These are phyloP conservation scores for Fulmarus glacialis DNA, from an alignment of 2,113 vertebrate species.

Conservation along the genomic window DNA sequence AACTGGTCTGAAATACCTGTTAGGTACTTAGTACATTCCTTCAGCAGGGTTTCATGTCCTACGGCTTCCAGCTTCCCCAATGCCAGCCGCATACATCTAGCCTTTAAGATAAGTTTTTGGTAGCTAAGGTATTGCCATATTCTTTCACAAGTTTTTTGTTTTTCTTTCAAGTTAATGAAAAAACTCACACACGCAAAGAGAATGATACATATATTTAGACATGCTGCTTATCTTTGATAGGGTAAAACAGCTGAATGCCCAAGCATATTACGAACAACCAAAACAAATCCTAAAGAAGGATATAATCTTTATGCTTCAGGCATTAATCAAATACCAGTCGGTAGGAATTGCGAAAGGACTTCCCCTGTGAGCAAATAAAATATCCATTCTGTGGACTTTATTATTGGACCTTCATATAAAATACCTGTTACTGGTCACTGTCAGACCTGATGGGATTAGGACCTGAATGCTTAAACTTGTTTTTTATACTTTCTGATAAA, in stretches of 20 bases:
- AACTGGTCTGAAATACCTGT: neutral
- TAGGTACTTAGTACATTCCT: neutral
- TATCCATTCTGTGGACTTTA: neutral
- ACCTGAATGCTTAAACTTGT: neutral
- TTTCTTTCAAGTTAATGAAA: neutral
- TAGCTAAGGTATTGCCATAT: neutral
- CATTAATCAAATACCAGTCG: neutral
- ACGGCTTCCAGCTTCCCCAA: neutral
- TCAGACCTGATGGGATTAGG: neutral
- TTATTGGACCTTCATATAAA: neutral
- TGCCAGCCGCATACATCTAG: neutral
- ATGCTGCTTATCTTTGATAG: neutral
- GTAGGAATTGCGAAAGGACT: neutral
- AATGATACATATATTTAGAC: neutral
- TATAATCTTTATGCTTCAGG: neutral
- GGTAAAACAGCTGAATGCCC: neutral
- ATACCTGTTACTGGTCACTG: neutral
- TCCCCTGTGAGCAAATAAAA: neutral
- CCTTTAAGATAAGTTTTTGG: neutral
- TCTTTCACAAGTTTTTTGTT: neutral
- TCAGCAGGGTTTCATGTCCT: neutral
- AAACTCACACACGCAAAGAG: neutral
- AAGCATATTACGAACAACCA: neutral
- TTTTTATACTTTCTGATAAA: neutral
- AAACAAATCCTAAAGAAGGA: neutral